phyloP scores from a whole-genome alignment of 2,888 invertebrate species.

The Copidosoma aretas region DNA sequence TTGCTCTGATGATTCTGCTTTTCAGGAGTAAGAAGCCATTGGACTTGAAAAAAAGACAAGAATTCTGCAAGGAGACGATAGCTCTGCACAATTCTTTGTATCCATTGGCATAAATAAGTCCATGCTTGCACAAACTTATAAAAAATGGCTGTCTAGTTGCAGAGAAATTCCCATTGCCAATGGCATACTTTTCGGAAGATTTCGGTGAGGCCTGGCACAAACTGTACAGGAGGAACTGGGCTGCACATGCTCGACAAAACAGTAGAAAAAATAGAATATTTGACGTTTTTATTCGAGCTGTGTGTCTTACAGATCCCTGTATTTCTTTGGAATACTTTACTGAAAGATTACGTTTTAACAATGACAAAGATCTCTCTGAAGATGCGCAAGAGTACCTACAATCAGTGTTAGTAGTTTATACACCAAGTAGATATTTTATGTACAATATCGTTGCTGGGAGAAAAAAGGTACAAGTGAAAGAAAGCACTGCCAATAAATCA shows the following conservation, averaged over 20 bases:
- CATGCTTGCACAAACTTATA: constrained; percentile 8
- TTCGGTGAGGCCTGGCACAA: not conserved
- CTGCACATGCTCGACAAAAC: not conserved
- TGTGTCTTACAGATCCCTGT: not conserved
- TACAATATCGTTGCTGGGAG: too few relatives aligned
- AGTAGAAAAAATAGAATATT: not conserved
- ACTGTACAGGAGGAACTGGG: not conserved
- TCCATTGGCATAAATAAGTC: constrained; percentile 16
- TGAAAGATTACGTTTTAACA: too few relatives aligned
- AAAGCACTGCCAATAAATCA: too few relatives aligned
- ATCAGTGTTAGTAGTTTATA: too few relatives aligned
- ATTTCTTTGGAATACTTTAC: too few relatives aligned
- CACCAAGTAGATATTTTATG: too few relatives aligned
- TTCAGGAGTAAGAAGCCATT: not conserved
- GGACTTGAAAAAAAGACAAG: not conserved
- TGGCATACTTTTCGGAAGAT: not conserved
- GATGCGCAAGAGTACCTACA: too few relatives aligned
- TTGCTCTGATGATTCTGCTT: not conserved
- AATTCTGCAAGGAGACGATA: not conserved
- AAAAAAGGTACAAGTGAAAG: too few relatives aligned
- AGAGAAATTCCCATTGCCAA: not conserved
- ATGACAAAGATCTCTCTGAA: too few relatives aligned
- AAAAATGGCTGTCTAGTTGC: constrained; percentile 11
- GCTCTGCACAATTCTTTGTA: not conserved
- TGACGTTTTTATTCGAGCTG: not conserved